A percentile compares a stretch with the other conserved stretches of the same genome.
These are phyloP conservation scores for Spermophilus dauricus DNA, from an alignment of 2,113 vertebrate species.

Conservation along the genomic window DNA sequence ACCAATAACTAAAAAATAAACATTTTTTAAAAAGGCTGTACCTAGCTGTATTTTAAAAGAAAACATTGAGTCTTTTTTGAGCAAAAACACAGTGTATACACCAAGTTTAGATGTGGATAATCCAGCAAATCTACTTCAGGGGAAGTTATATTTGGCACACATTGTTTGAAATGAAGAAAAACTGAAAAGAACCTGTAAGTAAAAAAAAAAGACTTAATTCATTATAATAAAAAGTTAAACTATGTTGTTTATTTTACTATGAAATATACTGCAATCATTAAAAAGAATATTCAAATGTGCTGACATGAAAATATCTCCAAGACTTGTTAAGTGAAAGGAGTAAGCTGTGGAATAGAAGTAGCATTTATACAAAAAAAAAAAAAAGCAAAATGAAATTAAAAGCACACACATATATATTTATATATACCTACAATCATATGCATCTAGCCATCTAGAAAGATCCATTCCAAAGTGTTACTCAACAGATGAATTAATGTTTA, in stretches of 20 bases:
- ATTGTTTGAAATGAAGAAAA: constrained; percentile 1
- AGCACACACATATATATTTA: background rate
- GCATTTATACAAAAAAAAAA: background rate
- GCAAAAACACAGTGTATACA: background rate
- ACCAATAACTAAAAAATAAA: no score
- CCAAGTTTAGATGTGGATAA: background rate
- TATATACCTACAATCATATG: background rate
- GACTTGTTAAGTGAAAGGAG: background rate
- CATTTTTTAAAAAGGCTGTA: no score
- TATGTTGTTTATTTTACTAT: constrained; percentile 17
- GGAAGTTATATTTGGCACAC: background rate
- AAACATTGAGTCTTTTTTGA: background rate
- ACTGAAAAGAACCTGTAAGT: background rate
- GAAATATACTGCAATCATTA: background rate
- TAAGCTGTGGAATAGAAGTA: background rate
- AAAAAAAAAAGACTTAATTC: background rate
- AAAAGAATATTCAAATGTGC: background rate
- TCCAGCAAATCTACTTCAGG: background rate
- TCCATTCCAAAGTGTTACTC: background rate
- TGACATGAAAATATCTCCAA: background rate
- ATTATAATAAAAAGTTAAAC: background rate
- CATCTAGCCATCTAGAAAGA: background rate
- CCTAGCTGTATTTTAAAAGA: background rate
- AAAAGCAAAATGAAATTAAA: background rate
- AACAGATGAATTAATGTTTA: background rate